phyloP scores from a whole-genome alignment of 2,113 vertebrate genomes.

The Nothobranchius furzeri region DNA sequence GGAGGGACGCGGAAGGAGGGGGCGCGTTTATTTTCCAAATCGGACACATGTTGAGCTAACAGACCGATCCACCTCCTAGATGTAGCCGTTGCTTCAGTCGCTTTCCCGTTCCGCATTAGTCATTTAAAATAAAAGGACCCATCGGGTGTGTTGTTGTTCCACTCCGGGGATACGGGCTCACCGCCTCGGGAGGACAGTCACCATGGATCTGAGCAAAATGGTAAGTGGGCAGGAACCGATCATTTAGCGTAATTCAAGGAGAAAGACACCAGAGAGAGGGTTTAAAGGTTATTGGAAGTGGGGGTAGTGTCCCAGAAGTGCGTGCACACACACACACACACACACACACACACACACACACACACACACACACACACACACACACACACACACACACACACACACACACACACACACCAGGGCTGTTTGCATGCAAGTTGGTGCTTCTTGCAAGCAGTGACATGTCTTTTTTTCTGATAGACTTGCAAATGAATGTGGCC shows the following conservation, averaged over 20 bases:
- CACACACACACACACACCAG: background rate
- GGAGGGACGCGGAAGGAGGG: slow-evolving; percentile 40
- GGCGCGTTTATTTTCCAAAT: slow-evolving; percentile 70
- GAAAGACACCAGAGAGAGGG: background rate
- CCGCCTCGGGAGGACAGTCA: slow-evolving; percentile 25
- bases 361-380: background rate
- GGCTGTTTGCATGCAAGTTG: slow-evolving; percentile 38
- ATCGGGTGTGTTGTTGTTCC: slow-evolving; percentile 39
- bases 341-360: background rate
- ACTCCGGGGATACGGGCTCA: slow-evolving; percentile 17
- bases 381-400: slow-evolving; percentile 1
- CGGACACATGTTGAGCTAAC: slow-evolving; percentile 81
- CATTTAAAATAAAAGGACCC: slow-evolving; percentile 16
- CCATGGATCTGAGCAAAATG: slow-evolving; percentile 82
- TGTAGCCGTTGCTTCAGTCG: slow-evolving; percentile 57
- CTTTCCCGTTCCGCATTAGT: slow-evolving; percentile 57
- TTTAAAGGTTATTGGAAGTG: slow-evolving; percentile 30
- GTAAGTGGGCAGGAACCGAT: slow-evolving; percentile 61
- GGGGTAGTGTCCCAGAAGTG: slow-evolving; percentile 55
- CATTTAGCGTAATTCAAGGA: background rate
- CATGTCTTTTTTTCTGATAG: slow-evolving; percentile 29
- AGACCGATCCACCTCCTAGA: slow-evolving; percentile 55
- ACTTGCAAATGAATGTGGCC: slow-evolving; percentile 14
- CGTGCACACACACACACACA: background rate
- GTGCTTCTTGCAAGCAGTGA: slow-evolving; percentile 31